phyloP scores from a whole-genome alignment of 2,888 invertebrate genomes.

The Ptilodon capucinus region DNA sequence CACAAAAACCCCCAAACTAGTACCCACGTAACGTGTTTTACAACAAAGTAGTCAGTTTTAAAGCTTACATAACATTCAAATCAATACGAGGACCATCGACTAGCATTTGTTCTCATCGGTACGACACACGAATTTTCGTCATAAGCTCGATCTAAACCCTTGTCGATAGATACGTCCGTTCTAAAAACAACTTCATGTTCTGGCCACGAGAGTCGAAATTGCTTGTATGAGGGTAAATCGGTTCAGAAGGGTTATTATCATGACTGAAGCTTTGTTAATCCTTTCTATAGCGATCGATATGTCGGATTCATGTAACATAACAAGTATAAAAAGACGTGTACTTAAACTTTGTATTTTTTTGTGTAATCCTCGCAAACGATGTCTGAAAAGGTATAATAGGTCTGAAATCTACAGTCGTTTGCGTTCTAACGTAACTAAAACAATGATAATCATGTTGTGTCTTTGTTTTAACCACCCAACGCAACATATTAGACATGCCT shows the following conservation, averaged over 20 bases:
- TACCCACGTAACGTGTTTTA: no score
- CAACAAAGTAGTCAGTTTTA: constrained; percentile 4
- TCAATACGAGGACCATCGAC: constrained; percentile 36
- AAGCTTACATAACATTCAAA: constrained; percentile 36
- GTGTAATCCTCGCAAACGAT: constrained; percentile 1
- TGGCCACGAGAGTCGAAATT: constrained; percentile 8
- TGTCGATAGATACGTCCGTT: constrained; percentile 12
- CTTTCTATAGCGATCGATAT: constrained; percentile 44
- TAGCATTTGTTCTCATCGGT: constrained; percentile 47
- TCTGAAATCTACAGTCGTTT: no score
- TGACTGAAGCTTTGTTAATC: constrained; percentile 50
- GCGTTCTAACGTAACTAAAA: no score
- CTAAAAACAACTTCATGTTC: constrained; percentile 23
- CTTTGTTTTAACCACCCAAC: no score
- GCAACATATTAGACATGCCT: neutral
- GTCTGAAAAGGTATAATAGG: neutral
- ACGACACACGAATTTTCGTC: constrained; percentile 49
- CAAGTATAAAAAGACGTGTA: neutral
- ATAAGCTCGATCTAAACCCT: constrained; percentile 48
- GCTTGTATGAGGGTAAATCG: constrained; percentile 13
- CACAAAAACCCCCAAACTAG: no score
- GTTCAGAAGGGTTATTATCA: constrained; percentile 43
- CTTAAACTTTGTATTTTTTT: neutral
- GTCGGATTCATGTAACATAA: constrained; percentile 26
- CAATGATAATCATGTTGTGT: no score